Base-by-base conservation (phyloP, 2,113 vertebrate genomes). In the Rhea americana region DNA sequence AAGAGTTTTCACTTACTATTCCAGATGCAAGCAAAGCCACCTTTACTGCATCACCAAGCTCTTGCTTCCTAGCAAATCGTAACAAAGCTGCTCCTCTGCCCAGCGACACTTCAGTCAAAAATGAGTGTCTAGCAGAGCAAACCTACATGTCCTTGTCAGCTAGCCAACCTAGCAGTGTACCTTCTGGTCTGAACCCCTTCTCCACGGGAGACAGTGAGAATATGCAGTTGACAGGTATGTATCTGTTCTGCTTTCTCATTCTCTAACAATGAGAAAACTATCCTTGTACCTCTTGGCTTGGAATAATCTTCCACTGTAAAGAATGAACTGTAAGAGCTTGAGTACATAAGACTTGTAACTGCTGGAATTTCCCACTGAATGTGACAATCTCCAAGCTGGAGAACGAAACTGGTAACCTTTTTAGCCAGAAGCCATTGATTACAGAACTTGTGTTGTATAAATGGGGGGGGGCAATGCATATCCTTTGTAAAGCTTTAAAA, bases 31-130 rank as follows among this genome's bases (percentile, higher is more conserved):
- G 99, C 96, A 99, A 99, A 98, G 99, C 99, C 13, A 98, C 99
- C 17, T 99, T 99, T 94, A 98, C 98, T 2, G 99, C 99, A 43
- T 99, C 99, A 19, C 99, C 99, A 2, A 99, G 99, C 91, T 99
- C 99, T 71, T 99, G 99, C 95, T 99, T 99, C 94, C 95, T 99
- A 65, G 99, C 99, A 92, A 99, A 98, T 95, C 99, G 99, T 81
- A 99, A 97, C 97, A 99, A 99, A 96, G 84, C 95, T 5, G 83
- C 81, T 20, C 53, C 93, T 9, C 81, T 97, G 81, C 55, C 96
- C 91, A 97, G 58, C 6, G 99, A 99, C 90, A 88, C 98, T 13
- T 97, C 98, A 5, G 98, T 99, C 82, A 99, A 99, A 97, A 99
- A 99, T 0, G 99, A 99, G 95, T 98, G 98, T 73, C 96, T 97